These are phyloP conservation scores for Eulimnadia texana DNA, from an alignment of 1,140 invertebrate species.

Conservation along the genomic window DNA sequence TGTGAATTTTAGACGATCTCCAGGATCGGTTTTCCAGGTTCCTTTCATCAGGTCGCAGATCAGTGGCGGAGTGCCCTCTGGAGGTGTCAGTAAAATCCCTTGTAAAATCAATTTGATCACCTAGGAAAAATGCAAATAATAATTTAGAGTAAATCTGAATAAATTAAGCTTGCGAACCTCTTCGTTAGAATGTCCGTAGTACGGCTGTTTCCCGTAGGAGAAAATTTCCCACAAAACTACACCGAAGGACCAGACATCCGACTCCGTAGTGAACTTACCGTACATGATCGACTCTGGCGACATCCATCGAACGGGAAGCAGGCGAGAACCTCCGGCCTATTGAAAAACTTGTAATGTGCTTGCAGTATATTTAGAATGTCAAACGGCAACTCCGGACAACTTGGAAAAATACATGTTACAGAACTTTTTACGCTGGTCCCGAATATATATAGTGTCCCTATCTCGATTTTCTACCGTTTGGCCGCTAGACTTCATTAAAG, in stretches of 20 bases:
- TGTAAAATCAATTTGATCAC: constrained; percentile 61
- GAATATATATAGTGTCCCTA: too few species aligned
- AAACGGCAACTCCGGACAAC: too few species aligned
- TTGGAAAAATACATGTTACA: too few species aligned
- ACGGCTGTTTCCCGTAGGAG: constrained; percentile 66
- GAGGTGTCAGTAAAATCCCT: constrained; percentile 65
- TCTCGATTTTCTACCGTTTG: too few species aligned
- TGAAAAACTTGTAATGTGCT: not conserved
- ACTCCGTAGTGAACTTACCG: constrained; percentile 75
- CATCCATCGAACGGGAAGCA: constrained; percentile 85
- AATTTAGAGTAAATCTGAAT: too few species aligned
- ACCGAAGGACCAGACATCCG: constrained; percentile 84
- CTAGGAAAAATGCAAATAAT: not conserved
- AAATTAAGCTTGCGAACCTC: constrained; percentile 49
- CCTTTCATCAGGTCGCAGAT: constrained; percentile 63
- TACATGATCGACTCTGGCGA: constrained; percentile 81
- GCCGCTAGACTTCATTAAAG: too few species aligned
- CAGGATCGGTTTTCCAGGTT: constrained; percentile 71
- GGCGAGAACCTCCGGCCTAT: constrained; percentile 64
- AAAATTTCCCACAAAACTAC: constrained; percentile 88
- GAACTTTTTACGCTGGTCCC: too few species aligned
- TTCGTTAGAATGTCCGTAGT: constrained; percentile 70
- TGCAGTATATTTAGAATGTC: not conserved
- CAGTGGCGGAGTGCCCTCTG: constrained; percentile 59
- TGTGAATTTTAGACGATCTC: constrained; percentile 53